These are phyloP conservation scores for Thecophora atra DNA, from an alignment of 2,888 invertebrate species.

Conservation along the genomic window DNA sequence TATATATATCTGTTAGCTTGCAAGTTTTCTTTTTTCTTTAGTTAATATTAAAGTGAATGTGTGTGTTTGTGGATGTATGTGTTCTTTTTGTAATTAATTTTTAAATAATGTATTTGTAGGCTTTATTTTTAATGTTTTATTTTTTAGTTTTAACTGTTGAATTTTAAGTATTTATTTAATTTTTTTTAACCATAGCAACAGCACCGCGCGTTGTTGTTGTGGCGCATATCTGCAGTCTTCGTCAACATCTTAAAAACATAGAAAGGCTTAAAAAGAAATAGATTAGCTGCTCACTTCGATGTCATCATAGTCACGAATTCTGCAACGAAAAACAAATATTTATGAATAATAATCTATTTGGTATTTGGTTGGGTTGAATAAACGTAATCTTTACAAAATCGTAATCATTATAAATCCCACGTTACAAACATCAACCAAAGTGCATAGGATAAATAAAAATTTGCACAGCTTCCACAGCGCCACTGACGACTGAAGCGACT, in stretches of 20 bases:
- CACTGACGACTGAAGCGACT: neutral
- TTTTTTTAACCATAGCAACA: conserved; percentile 66
- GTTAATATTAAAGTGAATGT: conserved; percentile 33
- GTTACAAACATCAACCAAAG: no score
- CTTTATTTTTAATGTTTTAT: conserved; percentile 47
- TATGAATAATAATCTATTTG: neutral
- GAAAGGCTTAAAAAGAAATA: conserved; percentile 71
- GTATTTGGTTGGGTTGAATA: no score
- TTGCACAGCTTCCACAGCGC: no score
- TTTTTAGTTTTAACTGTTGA: conserved; percentile 51
- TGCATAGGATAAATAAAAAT: no score
- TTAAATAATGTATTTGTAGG: conserved; percentile 50
- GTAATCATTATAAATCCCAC: neutral
- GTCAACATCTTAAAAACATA: conserved; percentile 68
- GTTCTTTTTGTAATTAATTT: conserved; percentile 42
- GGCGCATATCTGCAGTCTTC: conserved; percentile 73
- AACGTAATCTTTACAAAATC: no score
- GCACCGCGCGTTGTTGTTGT: conserved; percentile 65
- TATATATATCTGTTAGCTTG: conserved; percentile 44
- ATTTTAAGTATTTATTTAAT: conserved; percentile 41
- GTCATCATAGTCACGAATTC: conserved; percentile 99
- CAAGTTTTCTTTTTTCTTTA: conserved; percentile 49
- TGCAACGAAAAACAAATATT: conserved; percentile 61
- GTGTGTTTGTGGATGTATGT: neutral
- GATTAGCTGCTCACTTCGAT: conserved; percentile 92